Percentiles rank a stretch among this genome's conserved stretches.
phyloP scores from a whole-genome alignment of 2,888 invertebrate genomes.

The Rhamphomyia laevipes region DNA sequence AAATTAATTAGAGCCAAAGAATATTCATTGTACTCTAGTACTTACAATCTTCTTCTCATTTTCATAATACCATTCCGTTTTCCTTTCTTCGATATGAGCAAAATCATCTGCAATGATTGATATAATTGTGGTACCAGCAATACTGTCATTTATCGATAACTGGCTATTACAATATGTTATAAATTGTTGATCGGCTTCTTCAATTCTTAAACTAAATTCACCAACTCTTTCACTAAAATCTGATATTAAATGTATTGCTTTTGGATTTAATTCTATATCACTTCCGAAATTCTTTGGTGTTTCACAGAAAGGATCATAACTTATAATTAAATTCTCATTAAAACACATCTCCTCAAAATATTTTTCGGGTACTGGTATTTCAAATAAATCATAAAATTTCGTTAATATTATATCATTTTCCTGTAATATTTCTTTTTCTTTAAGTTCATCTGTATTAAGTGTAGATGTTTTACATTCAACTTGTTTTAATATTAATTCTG shows the following conservation, averaged over 20 bases:
- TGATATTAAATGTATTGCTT: neutral
- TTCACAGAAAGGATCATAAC: neutral
- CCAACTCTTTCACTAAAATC: neutral
- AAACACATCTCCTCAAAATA: neutral
- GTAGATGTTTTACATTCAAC: too few relatives aligned
- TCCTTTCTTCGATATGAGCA: neutral
- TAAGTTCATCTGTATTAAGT: too few relatives aligned
- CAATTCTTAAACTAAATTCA: neutral
- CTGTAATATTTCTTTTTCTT: too few relatives aligned
- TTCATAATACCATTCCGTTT: neutral
- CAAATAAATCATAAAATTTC: neutral
- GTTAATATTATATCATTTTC: slow-evolving; percentile 13
- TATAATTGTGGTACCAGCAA: neutral
- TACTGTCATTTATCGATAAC: neutral
- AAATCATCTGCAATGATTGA: neutral
- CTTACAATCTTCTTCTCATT: neutral
- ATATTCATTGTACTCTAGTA: neutral
- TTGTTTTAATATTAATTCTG: too few relatives aligned
- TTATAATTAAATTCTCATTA: neutral
- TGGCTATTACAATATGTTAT: neutral
- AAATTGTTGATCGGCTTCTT: neutral
- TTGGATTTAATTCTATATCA: neutral
- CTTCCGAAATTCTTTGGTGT: neutral
- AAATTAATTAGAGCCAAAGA: too few relatives aligned
- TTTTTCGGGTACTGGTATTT: neutral